Evolutionary conservation across 2,888 invertebrate genomes (phyloP), one percentile per base, ranked within the genome.

Genomic region (Aromia moschata): DNA sequence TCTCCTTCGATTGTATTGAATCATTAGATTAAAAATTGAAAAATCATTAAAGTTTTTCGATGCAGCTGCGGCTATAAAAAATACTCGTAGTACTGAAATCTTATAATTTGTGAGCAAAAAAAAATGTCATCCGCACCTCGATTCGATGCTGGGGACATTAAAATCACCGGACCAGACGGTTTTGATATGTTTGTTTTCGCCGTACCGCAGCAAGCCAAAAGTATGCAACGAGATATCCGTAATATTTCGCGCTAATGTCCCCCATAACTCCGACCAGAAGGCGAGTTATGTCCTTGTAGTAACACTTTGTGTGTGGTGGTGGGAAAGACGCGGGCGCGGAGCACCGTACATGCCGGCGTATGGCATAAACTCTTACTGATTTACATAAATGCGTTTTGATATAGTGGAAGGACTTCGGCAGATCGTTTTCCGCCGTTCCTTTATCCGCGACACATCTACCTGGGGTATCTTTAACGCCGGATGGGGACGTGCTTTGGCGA

Each of bases 181-280:
- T 62, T 56, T 60, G 58, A 64, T 58, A 58, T 55, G 58, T 20
- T 37, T 57, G 49, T 60, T 56, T 52, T 53, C 41, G 46, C 56
- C 30, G 45, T 12, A 18, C 44, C n/a, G n/a, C 46, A 44, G 53
- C 56, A 53, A 59, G 53, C 51, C 55, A 58, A 56, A 64, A 62
- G 67, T 64, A 72, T 74, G 77, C 74, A 77, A 77, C 67, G 63
- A 74, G 77, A 77, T 78, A 77, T 76, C 75, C 63, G 71, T 70
- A 75, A 77, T 77, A 76, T 72, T 73, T 77, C 65, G 69, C 61
- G 63, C 71, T 79, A 79, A 79, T 78, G 79, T 77, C 69, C 60
- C 64, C 70, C 72, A 77, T 79, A 79, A 78, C 70, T 78, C 69
- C 58, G 67, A 60, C 65, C 70, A 69, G 72, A 68, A 64, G 67